A percentile compares a stretch with the other conserved stretches of the same genome.
phyloP scores from a whole-genome alignment of 2,888 invertebrate species.

The Tinea pellionella region DNA sequence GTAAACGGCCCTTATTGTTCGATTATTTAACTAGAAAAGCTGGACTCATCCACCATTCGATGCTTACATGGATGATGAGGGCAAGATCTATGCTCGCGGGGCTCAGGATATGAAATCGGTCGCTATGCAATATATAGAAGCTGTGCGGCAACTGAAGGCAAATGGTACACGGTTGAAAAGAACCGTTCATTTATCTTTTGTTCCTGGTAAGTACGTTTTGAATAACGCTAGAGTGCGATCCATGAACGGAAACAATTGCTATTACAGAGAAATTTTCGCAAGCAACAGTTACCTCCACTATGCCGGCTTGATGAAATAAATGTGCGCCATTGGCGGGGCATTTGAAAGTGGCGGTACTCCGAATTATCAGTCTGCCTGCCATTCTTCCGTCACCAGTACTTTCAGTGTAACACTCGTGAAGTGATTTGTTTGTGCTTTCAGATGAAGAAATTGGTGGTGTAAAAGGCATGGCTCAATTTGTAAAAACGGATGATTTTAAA shows the following conservation, averaged over 20 bases:
- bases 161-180: constrained; percentile 65
- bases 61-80: constrained; percentile 82
- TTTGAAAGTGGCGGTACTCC: too few relatives aligned
- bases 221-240: too few relatives aligned
- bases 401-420: too few relatives aligned
- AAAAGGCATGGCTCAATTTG: constrained; percentile 81
- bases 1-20: too few relatives aligned
- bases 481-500: constrained; percentile 77
- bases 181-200: constrained; percentile 77
- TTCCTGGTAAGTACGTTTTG: constrained; percentile 66
- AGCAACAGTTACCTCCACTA: too few relatives aligned
- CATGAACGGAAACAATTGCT: too few relatives aligned
- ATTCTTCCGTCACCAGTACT: too few relatives aligned
- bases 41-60: constrained; percentile 92
- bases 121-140: constrained; percentile 78
- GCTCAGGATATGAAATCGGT: constrained; percentile 89
- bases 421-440: too few relatives aligned
- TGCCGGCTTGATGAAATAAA: too few relatives aligned
- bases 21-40: constrained; percentile 70
- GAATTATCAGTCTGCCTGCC: too few relatives aligned
- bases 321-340: too few relatives aligned
- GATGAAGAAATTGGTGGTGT: constrained; percentile 90
- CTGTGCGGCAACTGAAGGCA: constrained; percentile 69
- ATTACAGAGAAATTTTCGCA: too few relatives aligned
- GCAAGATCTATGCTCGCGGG: constrained; percentile 87